A percentile compares a stretch with the other conserved stretches of the same genome.
These are phyloP conservation scores for Cantharis lateralis DNA, from an alignment of 2,888 invertebrate genomes.

Conservation along the genomic window DNA sequence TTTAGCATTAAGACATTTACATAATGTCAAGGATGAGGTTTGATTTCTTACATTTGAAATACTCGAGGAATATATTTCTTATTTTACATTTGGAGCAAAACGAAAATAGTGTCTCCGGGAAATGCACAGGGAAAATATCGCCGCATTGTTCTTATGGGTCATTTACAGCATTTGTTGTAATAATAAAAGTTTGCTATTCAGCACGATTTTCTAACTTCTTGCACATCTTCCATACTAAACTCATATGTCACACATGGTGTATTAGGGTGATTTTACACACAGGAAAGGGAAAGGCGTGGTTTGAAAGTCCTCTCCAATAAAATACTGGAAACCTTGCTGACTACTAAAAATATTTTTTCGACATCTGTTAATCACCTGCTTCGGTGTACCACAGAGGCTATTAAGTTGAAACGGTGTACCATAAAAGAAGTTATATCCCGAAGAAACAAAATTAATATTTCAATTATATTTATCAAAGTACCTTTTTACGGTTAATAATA, in stretches of 20 bases:
- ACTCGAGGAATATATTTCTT: background rate
- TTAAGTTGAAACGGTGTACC: slow-evolving; percentile 36
- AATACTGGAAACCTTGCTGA: slow-evolving; percentile 36
- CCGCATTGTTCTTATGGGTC: slow-evolving; percentile 33
- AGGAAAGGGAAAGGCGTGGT: slow-evolving; percentile 31
- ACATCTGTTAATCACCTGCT: slow-evolving; percentile 52
- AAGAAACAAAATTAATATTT: background rate
- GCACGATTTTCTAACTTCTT: slow-evolving; percentile 33
- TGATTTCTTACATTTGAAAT: background rate
- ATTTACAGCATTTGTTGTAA: slow-evolving; percentile 33
- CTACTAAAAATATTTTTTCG: slow-evolving; percentile 45
- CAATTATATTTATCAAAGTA: background rate
- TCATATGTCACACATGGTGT: slow-evolving; percentile 50
- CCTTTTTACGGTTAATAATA: background rate
- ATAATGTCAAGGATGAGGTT: background rate
- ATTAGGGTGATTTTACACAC: slow-evolving; percentile 15
- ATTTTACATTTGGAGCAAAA: background rate
- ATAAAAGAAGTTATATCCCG: background rate
- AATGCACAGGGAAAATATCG: slow-evolving; percentile 18
- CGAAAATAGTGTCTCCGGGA: background rate
- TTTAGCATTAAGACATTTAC: background rate
- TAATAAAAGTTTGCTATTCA: slow-evolving; percentile 34
- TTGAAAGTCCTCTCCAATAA: slow-evolving; percentile 33
- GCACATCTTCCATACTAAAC: slow-evolving; percentile 38
- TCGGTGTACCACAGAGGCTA: slow-evolving; percentile 46